Evolutionary conservation across 2,113 vertebrate genomes (phyloP).

Genomic region (Todiramphus chloris): DNA sequence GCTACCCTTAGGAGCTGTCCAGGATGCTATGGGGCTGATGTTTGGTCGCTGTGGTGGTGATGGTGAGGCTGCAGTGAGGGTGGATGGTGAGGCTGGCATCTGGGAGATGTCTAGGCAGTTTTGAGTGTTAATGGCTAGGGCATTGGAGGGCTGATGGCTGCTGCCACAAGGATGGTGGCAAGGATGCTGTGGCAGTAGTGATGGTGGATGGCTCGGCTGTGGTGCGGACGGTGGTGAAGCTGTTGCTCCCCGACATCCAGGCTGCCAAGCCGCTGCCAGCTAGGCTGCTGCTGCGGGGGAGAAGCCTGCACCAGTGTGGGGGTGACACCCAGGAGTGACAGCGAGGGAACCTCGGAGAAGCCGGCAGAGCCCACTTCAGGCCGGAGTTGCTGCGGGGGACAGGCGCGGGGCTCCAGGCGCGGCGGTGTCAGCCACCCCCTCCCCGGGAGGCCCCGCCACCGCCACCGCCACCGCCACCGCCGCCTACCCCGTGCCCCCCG

Average conservation of each 20-base stretch:
- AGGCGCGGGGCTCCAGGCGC: too few species aligned
- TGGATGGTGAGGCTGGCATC: neutral
- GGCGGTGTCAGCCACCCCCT: neutral
- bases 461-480: too few species aligned
- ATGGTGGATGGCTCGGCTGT: neutral
- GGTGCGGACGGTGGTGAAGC: neutral
- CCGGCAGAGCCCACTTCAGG: neutral
- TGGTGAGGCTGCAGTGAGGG: neutral
- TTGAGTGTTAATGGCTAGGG: neutral
- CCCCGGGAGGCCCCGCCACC: neutral
- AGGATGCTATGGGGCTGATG: neutral
- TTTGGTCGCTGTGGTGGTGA: neutral
- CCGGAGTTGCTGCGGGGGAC: neutral
- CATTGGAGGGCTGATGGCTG: neutral
- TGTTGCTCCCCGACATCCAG: neutral
- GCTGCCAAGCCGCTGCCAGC: neutral
- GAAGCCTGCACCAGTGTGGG: neutral
- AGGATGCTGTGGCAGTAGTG: neutral
- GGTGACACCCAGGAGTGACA: neutral
- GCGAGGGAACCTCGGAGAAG: too few species aligned
- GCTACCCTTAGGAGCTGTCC: fast-evolving
- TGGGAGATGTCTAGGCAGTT: neutral
- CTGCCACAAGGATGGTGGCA: neutral
- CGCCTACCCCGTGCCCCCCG: neutral
- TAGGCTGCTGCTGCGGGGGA: neutral